Conservation (phyloP, 2,797 vertebrate genomes). For the Clarias pachynema region DNA sequence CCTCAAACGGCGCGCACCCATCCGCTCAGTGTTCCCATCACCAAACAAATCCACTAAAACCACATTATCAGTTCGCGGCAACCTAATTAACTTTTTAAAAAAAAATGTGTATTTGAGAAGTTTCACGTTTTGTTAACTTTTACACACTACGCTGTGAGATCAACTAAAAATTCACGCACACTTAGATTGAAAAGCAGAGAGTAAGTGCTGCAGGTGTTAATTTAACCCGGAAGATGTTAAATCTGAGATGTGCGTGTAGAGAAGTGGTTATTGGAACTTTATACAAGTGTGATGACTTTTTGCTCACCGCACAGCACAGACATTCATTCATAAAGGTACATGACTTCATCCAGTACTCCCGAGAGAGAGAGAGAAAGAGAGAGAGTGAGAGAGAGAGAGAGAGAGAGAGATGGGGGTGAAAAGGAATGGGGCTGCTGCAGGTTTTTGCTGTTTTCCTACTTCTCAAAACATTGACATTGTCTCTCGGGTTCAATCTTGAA, state of each 20-base stretch:
- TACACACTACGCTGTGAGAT: not conserved
- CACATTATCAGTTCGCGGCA: not conserved
- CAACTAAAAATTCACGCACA: no score
- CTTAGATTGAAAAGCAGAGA: no score
- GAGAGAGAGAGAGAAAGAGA: not conserved
- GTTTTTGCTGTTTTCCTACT: not conserved
- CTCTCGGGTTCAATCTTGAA: not conserved
- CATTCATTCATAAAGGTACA: slow-evolving; percentile 41
- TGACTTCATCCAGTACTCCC: slow-evolving; percentile 20
- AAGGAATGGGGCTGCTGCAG: not conserved
- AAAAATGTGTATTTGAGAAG: not conserved
- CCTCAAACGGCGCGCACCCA: slow-evolving; percentile 67
- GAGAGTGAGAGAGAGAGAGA: not conserved
- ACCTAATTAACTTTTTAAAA: not conserved
- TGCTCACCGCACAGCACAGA: not conserved
- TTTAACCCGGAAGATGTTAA: not conserved
- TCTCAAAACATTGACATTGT: slow-evolving; percentile 2
- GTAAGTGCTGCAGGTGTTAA: not conserved
- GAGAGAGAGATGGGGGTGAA: not conserved
- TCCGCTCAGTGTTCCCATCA: slow-evolving; percentile 38
- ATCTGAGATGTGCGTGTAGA: not conserved
- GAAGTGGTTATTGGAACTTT: not conserved
- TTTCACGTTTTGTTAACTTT: not conserved
- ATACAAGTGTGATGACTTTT: slow-evolving; percentile 18
- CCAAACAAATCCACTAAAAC: not conserved